Evolutionary conservation across 2,888 invertebrate genomes (phyloP).

Genomic region (Drosophila parthenogenetica): DNA sequence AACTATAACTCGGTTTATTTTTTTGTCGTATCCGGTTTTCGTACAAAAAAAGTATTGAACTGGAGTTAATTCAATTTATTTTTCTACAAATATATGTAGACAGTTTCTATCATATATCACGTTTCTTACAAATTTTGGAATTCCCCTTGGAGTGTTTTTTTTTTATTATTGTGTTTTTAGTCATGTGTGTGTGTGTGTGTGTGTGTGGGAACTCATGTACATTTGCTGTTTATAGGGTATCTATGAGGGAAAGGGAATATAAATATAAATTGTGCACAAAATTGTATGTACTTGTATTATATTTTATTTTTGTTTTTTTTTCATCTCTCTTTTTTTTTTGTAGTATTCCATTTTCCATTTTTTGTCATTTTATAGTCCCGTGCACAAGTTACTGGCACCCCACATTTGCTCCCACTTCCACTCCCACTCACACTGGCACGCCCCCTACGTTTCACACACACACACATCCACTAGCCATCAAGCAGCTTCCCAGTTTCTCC

Average conservation of each 20-base stretch:
- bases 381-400: slow-evolving; percentile 32
- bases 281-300: slow-evolving; percentile 38
- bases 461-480: neutral
- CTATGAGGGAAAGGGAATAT: slow-evolving; percentile 1
- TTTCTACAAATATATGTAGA: slow-evolving; percentile 1
- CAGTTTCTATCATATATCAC: slow-evolving; percentile 21
- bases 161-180: slow-evolving; percentile 7
- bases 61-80: neutral
- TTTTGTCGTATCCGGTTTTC: neutral
- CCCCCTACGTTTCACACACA: neutral
- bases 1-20: neutral
- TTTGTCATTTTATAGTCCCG: slow-evolving; percentile 45
- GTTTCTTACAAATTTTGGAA: slow-evolving; percentile 23
- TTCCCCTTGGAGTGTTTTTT: slow-evolving; percentile 13
- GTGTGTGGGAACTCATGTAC: slow-evolving; percentile 6
- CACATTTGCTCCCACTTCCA: neutral
- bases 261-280: slow-evolving; percentile 49
- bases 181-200: neutral
- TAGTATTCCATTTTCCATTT: slow-evolving; percentile 11
- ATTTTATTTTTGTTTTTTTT: slow-evolving; percentile 29
- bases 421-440: neutral
- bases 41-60: neutral
- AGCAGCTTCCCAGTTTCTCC: neutral
- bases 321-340: slow-evolving; percentile 40
- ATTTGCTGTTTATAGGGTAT: slow-evolving; percentile 3